These are phyloP conservation scores for Drosophila biarmipes DNA, from an alignment of 1,140 invertebrate genomes.

Conservation along the genomic window DNA sequence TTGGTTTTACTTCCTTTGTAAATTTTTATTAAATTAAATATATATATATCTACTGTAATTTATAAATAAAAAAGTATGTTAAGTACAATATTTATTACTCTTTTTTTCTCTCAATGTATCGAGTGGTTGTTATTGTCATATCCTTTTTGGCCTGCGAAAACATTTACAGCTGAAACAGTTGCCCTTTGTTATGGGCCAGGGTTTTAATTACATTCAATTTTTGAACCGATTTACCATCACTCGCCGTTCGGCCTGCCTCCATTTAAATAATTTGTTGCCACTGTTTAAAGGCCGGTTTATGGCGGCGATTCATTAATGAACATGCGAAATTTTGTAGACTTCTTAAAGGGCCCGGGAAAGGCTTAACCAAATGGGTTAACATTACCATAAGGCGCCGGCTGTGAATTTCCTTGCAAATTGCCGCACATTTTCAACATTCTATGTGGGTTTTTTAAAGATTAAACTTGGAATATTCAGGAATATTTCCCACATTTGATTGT, in stretches of 20 bases:
- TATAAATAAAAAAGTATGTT: too few species aligned
- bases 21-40: too few species aligned
- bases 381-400: constrained; percentile 27
- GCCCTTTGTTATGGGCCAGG: constrained; percentile 38
- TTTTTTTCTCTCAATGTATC: constrained; percentile 2
- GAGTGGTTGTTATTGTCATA: constrained; percentile 35
- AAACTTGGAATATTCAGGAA: background rate
- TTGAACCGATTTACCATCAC: constrained; percentile 39
- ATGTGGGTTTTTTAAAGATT: constrained; percentile 13
- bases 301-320: constrained; percentile 58
- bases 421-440: background rate
- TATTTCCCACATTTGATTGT: background rate
- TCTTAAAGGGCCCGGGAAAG: constrained; percentile 12
- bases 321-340: constrained; percentile 10
- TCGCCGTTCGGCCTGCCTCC: background rate
- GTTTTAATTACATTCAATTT: constrained; percentile 51
- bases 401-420: background rate
- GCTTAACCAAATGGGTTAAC: constrained; percentile 17
- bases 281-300: constrained; percentile 47
- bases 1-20: too few species aligned
- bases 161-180: constrained; percentile 28
- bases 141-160: constrained; percentile 44
- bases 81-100: background rate
- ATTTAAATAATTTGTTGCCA: constrained; percentile 47
- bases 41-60: too few species aligned